These are phyloP conservation scores for Psylliodes chrysocephalus DNA, from an alignment of 2,888 invertebrate species.

Conservation along the genomic window DNA sequence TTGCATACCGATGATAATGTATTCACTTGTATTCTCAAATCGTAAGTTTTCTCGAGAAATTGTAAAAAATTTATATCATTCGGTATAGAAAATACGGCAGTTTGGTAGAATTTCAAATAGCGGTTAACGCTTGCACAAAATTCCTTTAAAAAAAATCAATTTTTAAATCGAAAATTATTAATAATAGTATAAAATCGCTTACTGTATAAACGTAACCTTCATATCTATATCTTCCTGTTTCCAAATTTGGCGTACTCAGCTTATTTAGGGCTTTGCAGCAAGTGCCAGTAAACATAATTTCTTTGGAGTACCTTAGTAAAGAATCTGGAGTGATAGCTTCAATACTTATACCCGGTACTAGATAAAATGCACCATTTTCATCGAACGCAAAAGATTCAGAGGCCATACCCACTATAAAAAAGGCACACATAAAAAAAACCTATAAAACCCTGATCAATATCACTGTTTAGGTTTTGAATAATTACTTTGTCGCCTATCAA, in stretches of 20 bases:
- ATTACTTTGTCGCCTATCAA: too few species aligned
- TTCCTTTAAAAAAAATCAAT: slow-evolving; percentile 64
- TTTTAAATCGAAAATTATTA: too few species aligned
- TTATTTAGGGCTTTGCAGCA: slow-evolving; percentile 58
- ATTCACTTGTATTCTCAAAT: slow-evolving; percentile 67
- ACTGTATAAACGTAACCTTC: slow-evolving; percentile 60
- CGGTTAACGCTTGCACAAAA: slow-evolving; percentile 71
- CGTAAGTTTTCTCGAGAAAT: slow-evolving; percentile 63
- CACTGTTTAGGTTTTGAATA: too few species aligned
- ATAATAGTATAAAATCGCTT: too few species aligned
- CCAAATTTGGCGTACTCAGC: slow-evolving; percentile 53
- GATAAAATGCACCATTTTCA: slow-evolving; percentile 51
- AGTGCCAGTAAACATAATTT: slow-evolving; percentile 57
- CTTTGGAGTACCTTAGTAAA: slow-evolving; percentile 54
- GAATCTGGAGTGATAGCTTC: slow-evolving; percentile 56
- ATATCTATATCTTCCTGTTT: slow-evolving; percentile 53
- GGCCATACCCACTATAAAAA: slow-evolving; percentile 59
- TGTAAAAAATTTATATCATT: slow-evolving; percentile 53
- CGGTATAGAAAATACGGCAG: slow-evolving; percentile 59
- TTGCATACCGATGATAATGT: slow-evolving; percentile 69
- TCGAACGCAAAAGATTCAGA: slow-evolving; percentile 57
- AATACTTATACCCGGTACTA: slow-evolving; percentile 53
- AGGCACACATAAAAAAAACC: too few species aligned
- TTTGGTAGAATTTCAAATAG: slow-evolving; percentile 71
- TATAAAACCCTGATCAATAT: too few species aligned